Evolutionary conservation across 1,140 invertebrate species (phyloP), one percentile per base, ranked within the genome.

Genomic region (Cyphomyrmex costatus): DNA sequence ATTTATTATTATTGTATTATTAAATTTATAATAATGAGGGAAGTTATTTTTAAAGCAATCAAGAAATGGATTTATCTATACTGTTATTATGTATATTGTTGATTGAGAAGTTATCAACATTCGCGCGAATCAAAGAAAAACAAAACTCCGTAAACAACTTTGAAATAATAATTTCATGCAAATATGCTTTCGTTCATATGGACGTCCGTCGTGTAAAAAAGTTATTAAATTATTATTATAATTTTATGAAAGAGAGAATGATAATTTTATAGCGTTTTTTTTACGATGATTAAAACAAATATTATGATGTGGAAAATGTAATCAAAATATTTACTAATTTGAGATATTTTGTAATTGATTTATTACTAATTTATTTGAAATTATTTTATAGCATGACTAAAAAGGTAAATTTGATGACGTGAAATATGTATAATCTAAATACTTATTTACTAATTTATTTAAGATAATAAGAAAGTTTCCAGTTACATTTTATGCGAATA

Each of bases 181-280:
- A 74, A 16, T 6, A 56, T 56, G 49, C 8, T 56, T 56, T 73
- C 10, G 10, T 56, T 56, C 21, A 46, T 33, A 53, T 60, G 0
- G 3, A 76, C 1, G 4, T 14, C 4, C 6, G 3, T 21, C 4
- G 49, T 68, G 21, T 10, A 42, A 49, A 19, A 24, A 46, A 51
- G 16, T 71, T 61, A 60, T 46, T 61, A 19, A 78, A 46, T 63
- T 49, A 33, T 78, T 78, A n/a, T n/a, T n/a, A n/a, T n/a, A 63
- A 30, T n/a, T 63, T 78, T 16, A 63, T 30, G 14, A 61, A 4
- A 3, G 14, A n/a, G n/a, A n/a, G n/a, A n/a, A n/a, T n/a, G 19
- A 60, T 53, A 33, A 74, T 74, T 74, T 21, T 33, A 2, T 51
- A 56, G 30, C 24, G 19, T 1, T 6, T 33, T n/a, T 56, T 56